Evolutionary conservation across 1,140 invertebrate species (phyloP), one percentile per base, ranked within the genome.

Genomic region (Drosophila lacertosa): DNA sequence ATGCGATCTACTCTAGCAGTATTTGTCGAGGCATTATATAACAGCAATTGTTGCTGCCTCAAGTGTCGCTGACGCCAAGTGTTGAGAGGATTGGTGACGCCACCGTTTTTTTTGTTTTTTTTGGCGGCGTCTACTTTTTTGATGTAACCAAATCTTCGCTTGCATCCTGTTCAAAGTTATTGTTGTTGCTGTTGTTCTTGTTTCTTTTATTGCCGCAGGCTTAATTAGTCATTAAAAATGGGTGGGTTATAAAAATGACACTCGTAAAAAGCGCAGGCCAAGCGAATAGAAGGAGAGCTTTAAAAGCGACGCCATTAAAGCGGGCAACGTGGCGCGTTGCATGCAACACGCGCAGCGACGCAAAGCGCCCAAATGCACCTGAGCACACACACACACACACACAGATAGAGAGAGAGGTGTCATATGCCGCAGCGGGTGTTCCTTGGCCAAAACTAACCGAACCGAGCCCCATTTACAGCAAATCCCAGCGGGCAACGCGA

Each of bases 291-390:
- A 74, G 65, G 70, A 77, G 71, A 86, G 73, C 81, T 86, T 86
- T 84, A 88, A 84, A 88, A 72, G 58, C 77, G 74, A 86, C 82
- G 82, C 82, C 82, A 86, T 86, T 86, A 86, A 86, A 86, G 67
- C 48, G 76, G 66, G 59, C 77, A 51, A 42, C 76, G 72, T 37
- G 54, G 20, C 37, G 39, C 66, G 57, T 80, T 75, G 77, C 77
- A 80, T 80, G 77, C 77, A 71, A 59, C 77, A 80, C 77, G 77
- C 71, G 50, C 60, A 24, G 10, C 45, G 35, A 37, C 54, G 55
- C 64, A 72, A 15, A 66, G 54, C 54, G 35, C 65, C 39, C 47
- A 63, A 44, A 74, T 86, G 82, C 77, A 86, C 82, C 82, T 88
- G 82, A 88, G 77, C 77, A 55, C 55, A 64, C 67, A 64, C 59